These are phyloP conservation scores for Cecidostiba fungosa DNA, from an alignment of 2,888 invertebrate species.

Conservation along the genomic window DNA sequence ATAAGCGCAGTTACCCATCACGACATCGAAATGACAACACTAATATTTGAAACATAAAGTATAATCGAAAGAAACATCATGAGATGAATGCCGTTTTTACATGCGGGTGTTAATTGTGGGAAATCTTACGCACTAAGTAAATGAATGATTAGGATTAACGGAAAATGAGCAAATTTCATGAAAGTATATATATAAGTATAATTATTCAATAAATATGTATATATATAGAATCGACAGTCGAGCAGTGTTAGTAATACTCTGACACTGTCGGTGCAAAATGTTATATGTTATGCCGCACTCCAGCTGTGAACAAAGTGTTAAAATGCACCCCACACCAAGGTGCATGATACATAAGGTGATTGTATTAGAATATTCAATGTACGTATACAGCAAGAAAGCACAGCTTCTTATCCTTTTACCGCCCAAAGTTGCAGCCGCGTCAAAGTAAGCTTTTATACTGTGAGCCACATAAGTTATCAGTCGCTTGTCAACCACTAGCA, in stretches of 20 bases:
- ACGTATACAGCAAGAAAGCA: slow-evolving; percentile 70
- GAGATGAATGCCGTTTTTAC: slow-evolving; percentile 60
- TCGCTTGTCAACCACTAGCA: no score
- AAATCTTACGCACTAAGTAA: slow-evolving; percentile 71
- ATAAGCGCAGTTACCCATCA: slow-evolving; percentile 2
- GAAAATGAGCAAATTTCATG: slow-evolving; percentile 69
- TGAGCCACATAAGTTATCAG: no score
- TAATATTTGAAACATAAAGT: slow-evolving; percentile 53
- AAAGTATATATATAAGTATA: slow-evolving; percentile 67
- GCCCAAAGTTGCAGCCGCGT: background rate
- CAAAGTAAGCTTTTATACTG: background rate
- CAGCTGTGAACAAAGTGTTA: slow-evolving; percentile 79
- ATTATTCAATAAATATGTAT: slow-evolving; percentile 50
- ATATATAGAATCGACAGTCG: slow-evolving; percentile 20
- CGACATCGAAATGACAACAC: background rate
- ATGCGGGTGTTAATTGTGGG: slow-evolving; percentile 69
- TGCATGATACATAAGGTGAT: slow-evolving; percentile 66
- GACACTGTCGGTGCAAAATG: slow-evolving; percentile 76
- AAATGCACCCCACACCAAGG: slow-evolving; percentile 74
- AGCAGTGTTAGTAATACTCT: slow-evolving; percentile 46
- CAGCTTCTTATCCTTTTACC: slow-evolving; percentile 34
- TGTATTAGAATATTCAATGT: slow-evolving; percentile 42
- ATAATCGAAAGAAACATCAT: slow-evolving; percentile 12
- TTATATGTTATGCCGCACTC: slow-evolving; percentile 70
- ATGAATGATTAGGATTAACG: slow-evolving; percentile 72